Evolutionary conservation across 2,888 invertebrate genomes (phyloP).

Genomic region (Troilus luridus): DNA sequence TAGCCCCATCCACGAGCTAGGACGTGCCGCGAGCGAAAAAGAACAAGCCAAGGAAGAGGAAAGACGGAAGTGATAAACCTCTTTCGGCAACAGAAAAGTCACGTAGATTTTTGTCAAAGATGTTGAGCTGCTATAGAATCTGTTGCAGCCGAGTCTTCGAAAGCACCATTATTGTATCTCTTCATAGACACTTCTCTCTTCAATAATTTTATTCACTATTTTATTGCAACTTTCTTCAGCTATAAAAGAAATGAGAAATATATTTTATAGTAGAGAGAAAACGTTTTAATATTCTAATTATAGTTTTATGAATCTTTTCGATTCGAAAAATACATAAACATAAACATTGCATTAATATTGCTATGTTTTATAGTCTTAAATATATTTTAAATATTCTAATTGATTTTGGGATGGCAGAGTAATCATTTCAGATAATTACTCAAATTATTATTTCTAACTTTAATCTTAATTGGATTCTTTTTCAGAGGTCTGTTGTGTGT

Average conservation of each 20-base stretch:
- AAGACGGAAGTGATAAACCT: slow-evolving; percentile 43
- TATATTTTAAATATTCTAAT: no score
- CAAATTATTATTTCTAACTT: no score
- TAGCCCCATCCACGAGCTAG: background rate
- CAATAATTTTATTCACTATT: background rate
- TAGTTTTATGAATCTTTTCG: background rate
- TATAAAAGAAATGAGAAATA: no score
- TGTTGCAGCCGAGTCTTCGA: background rate
- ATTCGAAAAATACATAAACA: no score
- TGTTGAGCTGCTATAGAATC: background rate
- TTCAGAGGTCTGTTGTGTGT: no score
- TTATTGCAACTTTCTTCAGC: background rate
- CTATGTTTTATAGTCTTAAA: no score
- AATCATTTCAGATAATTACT: no score
- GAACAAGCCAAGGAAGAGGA: slow-evolving; percentile 39
- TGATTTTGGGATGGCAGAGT: no score
- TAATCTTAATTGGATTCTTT: no score
- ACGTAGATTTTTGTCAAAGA: slow-evolving; percentile 44
- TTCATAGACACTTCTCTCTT: background rate
- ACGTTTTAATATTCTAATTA: background rate
- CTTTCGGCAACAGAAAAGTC: slow-evolving; percentile 33
- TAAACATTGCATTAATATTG: no score
- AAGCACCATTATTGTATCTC: background rate
- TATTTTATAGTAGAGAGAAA: no score
- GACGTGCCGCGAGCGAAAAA: slow-evolving; percentile 11